phyloP scores from a whole-genome alignment of 2,113 vertebrate species.

The Neotragus moschatus region DNA sequence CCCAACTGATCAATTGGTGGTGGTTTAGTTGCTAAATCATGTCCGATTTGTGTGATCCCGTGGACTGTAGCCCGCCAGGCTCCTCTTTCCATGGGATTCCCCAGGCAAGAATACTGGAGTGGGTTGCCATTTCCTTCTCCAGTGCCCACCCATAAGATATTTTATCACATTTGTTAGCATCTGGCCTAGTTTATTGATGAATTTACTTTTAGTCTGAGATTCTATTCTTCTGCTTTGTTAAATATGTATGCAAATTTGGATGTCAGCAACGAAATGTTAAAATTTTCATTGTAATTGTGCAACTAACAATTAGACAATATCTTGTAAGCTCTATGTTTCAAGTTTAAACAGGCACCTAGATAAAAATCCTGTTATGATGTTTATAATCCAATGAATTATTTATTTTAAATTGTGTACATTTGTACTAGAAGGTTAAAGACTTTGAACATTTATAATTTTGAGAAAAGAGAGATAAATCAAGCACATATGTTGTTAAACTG shows the following conservation, averaged over 20 bases:
- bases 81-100: neutral
- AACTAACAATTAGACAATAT: neutral
- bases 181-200: neutral
- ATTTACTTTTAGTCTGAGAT: neutral
- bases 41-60: fast-evolving
- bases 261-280: neutral
- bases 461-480: neutral
- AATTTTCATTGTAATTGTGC: neutral
- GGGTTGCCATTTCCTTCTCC: neutral
- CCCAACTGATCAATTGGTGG: neutral
- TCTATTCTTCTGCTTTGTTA: neutral
- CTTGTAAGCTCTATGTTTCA: neutral
- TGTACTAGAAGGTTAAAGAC: neutral
- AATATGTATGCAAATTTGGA: neutral
- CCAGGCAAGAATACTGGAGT: neutral
- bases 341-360: neutral
- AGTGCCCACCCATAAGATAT: neutral
- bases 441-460: neutral
- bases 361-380: neutral
- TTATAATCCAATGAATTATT: neutral
- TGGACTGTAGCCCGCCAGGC: neutral
- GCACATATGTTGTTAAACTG: neutral
- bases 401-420: neutral
- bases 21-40: neutral
- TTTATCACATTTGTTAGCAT: neutral